A percentile compares a stretch with the other conserved stretches of the same genome.
Conservation (phyloP, 2,797 vertebrate species). For the Apodemus agrarius region DNA sequence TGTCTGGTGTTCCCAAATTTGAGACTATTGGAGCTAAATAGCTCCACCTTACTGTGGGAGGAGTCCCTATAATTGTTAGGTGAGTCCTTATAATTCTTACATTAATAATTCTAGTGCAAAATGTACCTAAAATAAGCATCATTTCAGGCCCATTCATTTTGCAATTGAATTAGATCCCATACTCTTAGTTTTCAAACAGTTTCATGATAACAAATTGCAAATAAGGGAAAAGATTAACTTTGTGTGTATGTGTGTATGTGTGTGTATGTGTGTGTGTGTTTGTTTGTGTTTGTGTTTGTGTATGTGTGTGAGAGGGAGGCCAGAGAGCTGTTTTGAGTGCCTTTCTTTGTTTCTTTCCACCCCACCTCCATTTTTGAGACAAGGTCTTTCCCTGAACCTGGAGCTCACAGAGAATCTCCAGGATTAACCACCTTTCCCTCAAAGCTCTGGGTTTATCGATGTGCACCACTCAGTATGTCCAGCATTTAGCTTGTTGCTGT, state of each 20-base stretch:
- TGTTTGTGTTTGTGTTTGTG: not conserved
- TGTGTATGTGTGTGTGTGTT: not conserved
- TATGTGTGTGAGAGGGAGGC: not conserved
- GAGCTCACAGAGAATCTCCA: not conserved
- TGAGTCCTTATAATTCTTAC: not conserved
- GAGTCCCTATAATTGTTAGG: not conserved
- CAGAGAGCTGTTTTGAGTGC: not conserved
- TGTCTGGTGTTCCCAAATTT: not conserved
- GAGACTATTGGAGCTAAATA: not conserved
- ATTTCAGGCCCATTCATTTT: conserved; percentile 9
- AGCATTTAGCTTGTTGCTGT: not conserved
- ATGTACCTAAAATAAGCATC: not conserved
- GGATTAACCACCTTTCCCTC: not conserved
- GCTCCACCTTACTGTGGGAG: not conserved
- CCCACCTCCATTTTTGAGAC: not conserved
- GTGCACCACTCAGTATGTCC: not conserved
- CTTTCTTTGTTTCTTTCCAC: not conserved
- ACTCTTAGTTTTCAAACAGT: conserved; percentile 14
- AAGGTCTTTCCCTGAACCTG: not conserved
- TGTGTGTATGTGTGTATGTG: not conserved
- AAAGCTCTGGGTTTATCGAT: not conserved
- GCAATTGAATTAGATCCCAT: not conserved
- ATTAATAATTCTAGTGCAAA: not conserved
- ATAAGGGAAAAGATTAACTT: not conserved
- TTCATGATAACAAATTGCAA: conserved; percentile 41